These are phyloP conservation scores for Mastomys natalensis DNA, from an alignment of 2,113 vertebrate genomes.

Conservation along the genomic window DNA sequence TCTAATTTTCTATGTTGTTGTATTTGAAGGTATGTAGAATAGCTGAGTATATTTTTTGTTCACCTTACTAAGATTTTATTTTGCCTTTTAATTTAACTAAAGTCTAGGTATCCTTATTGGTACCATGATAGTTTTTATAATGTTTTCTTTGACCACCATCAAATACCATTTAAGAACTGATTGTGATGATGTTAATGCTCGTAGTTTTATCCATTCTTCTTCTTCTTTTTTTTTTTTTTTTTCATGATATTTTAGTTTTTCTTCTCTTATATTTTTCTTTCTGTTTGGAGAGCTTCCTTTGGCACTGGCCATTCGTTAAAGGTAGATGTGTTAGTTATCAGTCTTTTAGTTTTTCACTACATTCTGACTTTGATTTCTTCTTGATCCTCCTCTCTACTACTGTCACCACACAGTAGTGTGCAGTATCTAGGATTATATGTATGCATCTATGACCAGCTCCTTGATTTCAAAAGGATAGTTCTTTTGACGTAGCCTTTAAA, in stretches of 20 bases:
- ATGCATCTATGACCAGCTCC: not conserved
- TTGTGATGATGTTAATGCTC: not conserved
- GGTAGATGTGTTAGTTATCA: not conserved
- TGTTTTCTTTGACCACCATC: not conserved
- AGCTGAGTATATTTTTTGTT: not conserved
- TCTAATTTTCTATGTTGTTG: not conserved
- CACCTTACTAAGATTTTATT: not conserved
- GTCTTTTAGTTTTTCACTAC: not conserved
- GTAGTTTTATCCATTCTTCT: not conserved
- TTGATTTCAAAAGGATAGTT: not conserved
- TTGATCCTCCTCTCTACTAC: not conserved
- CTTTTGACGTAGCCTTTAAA: not conserved
- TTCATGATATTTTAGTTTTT: not conserved
- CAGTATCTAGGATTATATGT: not conserved
- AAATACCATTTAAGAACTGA: not conserved
- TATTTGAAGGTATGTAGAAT: constrained; percentile 21
- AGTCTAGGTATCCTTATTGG: not conserved
- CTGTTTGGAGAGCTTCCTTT: not conserved
- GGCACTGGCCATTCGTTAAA: not conserved
- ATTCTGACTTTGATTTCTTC: not conserved
- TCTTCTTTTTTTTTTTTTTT: not conserved
- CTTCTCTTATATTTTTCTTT: not conserved
- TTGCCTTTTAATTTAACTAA: constrained; percentile 16
- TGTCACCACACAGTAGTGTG: not conserved
- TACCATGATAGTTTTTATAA: not conserved